A percentile compares a stretch with the other conserved stretches of the same genome.
These are phyloP conservation scores for Etheostoma spectabile DNA, from an alignment of 2,113 vertebrate genomes.

Conservation along the genomic window DNA sequence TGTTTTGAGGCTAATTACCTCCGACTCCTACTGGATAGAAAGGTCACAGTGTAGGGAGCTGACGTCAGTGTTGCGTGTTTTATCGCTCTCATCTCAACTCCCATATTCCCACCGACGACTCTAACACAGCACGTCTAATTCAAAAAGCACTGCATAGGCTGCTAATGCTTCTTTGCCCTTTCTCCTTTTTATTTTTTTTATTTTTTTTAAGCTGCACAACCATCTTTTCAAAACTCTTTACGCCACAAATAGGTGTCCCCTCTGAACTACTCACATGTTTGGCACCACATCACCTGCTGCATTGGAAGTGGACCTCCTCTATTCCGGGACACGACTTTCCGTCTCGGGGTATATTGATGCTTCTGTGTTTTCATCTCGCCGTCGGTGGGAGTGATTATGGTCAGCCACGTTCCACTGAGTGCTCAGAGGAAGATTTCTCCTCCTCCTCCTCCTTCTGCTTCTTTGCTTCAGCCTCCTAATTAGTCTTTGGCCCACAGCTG, in stretches of 20 bases:
- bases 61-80: conserved; percentile 3
- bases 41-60: conserved; percentile 11
- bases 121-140: background rate
- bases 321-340: background rate
- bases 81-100: conserved; percentile 1
- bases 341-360: conserved; percentile 56
- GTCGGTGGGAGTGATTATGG: background rate
- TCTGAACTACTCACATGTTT: conserved; percentile 29
- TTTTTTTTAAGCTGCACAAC: background rate
- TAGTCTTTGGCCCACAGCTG: conserved; percentile 38
- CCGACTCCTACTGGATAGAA: conserved; percentile 20
- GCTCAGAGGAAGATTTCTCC: background rate
- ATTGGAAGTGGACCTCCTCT: background rate
- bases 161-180: background rate
- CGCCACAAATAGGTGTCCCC: background rate
- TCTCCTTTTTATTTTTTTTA: no score
- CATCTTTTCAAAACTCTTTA: background rate
- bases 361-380: conserved; percentile 21
- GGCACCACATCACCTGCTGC: background rate
- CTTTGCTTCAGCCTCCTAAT: conserved; percentile 27
- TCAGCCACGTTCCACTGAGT: background rate
- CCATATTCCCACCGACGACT: background rate
- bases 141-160: background rate
- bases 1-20: background rate
- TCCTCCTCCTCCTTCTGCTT: background rate